Evolutionary conservation across 2,113 vertebrate genomes (phyloP), one percentile per base, ranked within the genome.

Genomic region (Corvus cornix): DNA sequence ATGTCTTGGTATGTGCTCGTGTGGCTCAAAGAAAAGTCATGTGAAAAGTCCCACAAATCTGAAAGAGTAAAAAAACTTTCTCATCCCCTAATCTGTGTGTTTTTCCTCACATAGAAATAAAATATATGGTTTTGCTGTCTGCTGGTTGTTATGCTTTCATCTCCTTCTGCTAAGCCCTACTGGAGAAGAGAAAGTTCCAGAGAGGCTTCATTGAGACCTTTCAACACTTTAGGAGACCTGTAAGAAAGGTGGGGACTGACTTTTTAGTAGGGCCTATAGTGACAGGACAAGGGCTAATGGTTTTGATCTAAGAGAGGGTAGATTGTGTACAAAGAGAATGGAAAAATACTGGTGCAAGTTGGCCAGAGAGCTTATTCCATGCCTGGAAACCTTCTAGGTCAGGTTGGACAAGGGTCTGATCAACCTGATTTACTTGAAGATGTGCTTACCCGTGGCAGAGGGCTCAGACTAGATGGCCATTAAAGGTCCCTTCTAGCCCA

Each of bases 1-100:
- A 6, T 67, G 19, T 46, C 9, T 73, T 53, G 76, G 7, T 82
- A 12, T 5, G 6, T 51, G 46, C 37, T 74, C 9, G 3, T 58
- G n/a, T 58, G 31, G 16, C 63, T 67, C 39, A 56, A 58, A 53
- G 33, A 73, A 68, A 92, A 5, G 26, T 62, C 26, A 16, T 6
- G 26, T 48, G 35, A 62, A 84, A 88, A 89, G 78, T 53, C 14
- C 10, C n/a, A 78, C 30, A 22, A 19, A 16, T 53, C 10, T 58
- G 48, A 72, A 87, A 48, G 15, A 89, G 39, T 52, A 24, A 75
- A 85, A 75, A 60, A 35, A 27, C 2, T 44, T 66, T 24, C 35
- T 72, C 19, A 17, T 63, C 18, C 7, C 10, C 12, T 3, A 6
- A 52, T 39, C 13, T 24, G 16, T 35, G 6, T 0, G 0, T 41